Evolutionary conservation across 35 echinoderm and acorn worm genomes (phyloP), one percentile per base, ranked within the genome.

Genomic region (Acanthaster planci): DNA sequence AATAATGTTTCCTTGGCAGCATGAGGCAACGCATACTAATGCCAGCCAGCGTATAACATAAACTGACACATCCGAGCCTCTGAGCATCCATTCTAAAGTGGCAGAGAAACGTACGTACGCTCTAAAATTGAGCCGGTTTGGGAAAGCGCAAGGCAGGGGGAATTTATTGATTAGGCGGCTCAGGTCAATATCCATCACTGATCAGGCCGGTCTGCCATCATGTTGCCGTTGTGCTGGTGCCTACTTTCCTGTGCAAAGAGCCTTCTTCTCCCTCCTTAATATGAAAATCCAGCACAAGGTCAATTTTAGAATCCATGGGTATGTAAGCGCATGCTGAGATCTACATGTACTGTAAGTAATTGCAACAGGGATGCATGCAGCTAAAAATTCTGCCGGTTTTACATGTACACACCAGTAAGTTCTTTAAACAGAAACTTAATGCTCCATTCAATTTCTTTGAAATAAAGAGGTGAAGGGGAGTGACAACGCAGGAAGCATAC

Each of bases 301-400:
- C 64, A 72, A 72, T 72, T 72, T 72, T 26, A 31, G 64, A 72
- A 35, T 72, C 64, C 64, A 72, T 72, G 64, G 64, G 64, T 26
- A 72, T 27, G 0, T 72, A 36, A 72, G 30, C 64, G 30, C 26
- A 14, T 72, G 42, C 4, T 47, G 42, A 47, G 42, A 47, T 47
- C 42, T 47, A 47, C n/a, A n/a, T n/a, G n/a, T n/a, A n/a, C n/a
- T n/a, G n/a, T n/a, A n/a, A n/a, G n/a, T n/a, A n/a, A n/a, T n/a
- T n/a, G n/a, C n/a, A n/a, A n/a, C n/a, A n/a, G n/a, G n/a, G n/a
- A n/a, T n/a, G n/a, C n/a, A n/a, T n/a, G n/a, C n/a, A n/a, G n/a
- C n/a, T n/a, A n/a, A n/a, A n/a, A n/a, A n/a, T n/a, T n/a, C n/a
- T n/a, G n/a, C n/a, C n/a, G n/a, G n/a, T n/a, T n/a, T n/a, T n/a